phyloP scores from a whole-genome alignment of 2,113 vertebrate genomes.

The Ondatra zibethicus region DNA sequence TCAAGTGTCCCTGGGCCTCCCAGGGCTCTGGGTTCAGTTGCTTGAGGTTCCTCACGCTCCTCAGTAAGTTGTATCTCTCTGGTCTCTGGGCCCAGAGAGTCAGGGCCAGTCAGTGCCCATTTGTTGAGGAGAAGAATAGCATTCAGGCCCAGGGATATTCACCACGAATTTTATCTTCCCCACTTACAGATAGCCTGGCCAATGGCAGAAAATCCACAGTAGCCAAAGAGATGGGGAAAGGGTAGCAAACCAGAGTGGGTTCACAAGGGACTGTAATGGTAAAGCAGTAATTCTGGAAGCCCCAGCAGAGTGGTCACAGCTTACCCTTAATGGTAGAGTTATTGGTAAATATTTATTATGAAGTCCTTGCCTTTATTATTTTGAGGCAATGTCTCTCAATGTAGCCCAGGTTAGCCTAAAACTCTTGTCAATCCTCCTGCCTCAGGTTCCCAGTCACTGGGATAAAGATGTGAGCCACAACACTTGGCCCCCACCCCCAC shows the following conservation, averaged over 20 bases:
- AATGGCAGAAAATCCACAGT: neutral
- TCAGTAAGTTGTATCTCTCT: neutral
- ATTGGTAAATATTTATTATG: neutral
- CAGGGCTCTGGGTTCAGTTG: neutral
- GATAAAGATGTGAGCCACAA: neutral
- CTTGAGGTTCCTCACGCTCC: neutral
- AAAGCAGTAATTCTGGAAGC: neutral
- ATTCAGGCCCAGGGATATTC: neutral
- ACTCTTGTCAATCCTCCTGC: neutral
- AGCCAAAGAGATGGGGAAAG: neutral
- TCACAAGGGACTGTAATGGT: neutral
- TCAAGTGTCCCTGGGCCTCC: neutral
- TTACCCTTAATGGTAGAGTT: neutral
- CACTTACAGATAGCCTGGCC: neutral
- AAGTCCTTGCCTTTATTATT: neutral
- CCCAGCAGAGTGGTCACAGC: neutral
- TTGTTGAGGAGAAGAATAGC: neutral
- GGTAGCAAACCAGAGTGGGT: neutral
- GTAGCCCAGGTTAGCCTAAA: neutral
- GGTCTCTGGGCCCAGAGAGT: neutral
- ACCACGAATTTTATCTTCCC: neutral
- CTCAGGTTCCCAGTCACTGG: neutral
- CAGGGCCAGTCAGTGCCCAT: neutral
- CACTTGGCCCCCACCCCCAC: neutral
- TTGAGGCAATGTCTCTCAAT: neutral